These are phyloP conservation scores for Clarias gariepinus DNA, from an alignment of 2,113 vertebrate genomes.

Conservation along the genomic window DNA sequence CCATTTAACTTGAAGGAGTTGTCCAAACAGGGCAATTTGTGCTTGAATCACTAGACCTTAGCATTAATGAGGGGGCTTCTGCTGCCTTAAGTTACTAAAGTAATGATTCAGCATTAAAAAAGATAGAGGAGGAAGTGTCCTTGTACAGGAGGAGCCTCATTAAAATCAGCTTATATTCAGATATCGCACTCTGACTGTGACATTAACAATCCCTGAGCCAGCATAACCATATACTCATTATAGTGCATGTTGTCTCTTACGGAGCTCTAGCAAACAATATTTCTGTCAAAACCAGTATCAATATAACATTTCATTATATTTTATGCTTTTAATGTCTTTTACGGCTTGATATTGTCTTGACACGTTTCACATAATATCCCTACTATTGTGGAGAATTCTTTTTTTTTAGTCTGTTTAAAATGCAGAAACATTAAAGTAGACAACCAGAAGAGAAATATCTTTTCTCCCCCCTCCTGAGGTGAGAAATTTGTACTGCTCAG, in stretches of 20 bases:
- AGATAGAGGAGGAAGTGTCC: slow-evolving; percentile 25
- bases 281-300: background rate
- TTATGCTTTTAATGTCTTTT: background rate
- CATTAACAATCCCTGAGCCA: slow-evolving; percentile 7
- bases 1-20: background rate
- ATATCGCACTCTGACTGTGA: background rate
- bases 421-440: slow-evolving; percentile 6
- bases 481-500: background rate
- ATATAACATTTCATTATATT: background rate
- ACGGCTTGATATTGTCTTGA: background rate
- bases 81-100: background rate
- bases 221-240: slow-evolving; percentile 17
- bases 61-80: background rate
- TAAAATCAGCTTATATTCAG: slow-evolving; percentile 25
- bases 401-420: slow-evolving; percentile 1
- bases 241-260: background rate
- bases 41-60: background rate
- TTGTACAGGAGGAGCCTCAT: slow-evolving; percentile 28
- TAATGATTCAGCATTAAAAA: slow-evolving; percentile 25
- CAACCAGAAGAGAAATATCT: background rate
- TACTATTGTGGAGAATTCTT: background rate
- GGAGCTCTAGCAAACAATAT: background rate
- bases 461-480: background rate
- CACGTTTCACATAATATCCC: background rate
- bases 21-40: background rate